phyloP scores from a whole-genome alignment of 2,797 vertebrate genomes.

The Neoniphon sammara region DNA sequence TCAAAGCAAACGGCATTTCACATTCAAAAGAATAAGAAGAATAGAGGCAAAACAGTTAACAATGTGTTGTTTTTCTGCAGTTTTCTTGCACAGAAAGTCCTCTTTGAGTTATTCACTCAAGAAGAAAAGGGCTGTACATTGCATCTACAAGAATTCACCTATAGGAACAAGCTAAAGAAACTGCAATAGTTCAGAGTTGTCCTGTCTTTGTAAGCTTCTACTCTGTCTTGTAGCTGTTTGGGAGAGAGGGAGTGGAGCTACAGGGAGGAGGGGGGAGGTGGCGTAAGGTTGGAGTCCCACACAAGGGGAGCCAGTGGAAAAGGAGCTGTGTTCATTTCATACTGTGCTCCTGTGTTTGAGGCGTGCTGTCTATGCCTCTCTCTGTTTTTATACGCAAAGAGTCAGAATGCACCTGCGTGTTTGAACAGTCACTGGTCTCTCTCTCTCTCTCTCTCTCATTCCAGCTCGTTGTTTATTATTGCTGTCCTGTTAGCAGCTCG shows the following conservation, averaged over 20 bases:
- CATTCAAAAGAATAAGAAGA: too few relatives aligned
- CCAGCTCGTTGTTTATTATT: constrained; percentile 63
- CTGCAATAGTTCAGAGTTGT: constrained; percentile 42
- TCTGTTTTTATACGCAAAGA: constrained; percentile 66
- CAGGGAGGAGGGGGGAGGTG: constrained; percentile 69
- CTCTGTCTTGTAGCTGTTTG: constrained; percentile 68
- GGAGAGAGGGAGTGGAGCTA: constrained; percentile 63
- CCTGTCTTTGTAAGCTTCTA: constrained; percentile 35
- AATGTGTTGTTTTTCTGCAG: not conserved
- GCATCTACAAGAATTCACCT: constrained; percentile 14
- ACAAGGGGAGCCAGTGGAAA: constrained; percentile 76
- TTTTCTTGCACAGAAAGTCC: not conserved
- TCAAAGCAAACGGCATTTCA: too few relatives aligned
- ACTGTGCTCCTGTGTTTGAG: constrained; percentile 60
- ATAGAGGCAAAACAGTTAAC: not conserved
- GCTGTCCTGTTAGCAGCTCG: constrained; percentile 67
- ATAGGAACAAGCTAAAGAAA: constrained; percentile 40
- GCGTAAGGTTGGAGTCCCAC: constrained; percentile 77
- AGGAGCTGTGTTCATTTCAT: constrained; percentile 70
- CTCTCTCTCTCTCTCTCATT: constrained; percentile 27
- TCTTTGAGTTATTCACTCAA: not conserved
- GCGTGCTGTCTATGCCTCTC: constrained; percentile 58
- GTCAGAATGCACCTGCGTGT: constrained; percentile 77
- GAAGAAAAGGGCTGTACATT: constrained; percentile 16
- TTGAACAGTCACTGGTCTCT: constrained; percentile 44